These are phyloP conservation scores for Epirrhoe tristata DNA, from an alignment of 2,888 invertebrate species.

Conservation along the genomic window DNA sequence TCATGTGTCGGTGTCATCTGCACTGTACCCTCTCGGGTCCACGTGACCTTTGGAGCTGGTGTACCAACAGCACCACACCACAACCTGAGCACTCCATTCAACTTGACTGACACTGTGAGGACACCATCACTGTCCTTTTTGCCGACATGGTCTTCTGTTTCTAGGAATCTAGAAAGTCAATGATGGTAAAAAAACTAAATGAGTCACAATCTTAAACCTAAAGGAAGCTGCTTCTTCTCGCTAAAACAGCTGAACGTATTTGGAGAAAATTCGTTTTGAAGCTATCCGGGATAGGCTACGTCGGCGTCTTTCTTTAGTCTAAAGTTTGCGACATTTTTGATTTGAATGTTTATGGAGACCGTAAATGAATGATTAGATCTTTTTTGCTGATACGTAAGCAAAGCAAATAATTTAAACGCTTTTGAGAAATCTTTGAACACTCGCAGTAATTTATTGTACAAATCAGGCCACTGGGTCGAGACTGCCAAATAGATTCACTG, in stretches of 20 bases:
- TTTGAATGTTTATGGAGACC: no score
- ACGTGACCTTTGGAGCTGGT: constrained; percentile 86
- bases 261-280: background rate
- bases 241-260: no score
- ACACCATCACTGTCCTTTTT: constrained; percentile 65
- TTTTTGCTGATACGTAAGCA: background rate
- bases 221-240: no score
- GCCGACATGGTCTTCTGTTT: constrained; percentile 75
- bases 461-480: background rate
- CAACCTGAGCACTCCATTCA: constrained; percentile 77
- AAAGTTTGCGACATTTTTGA: no score
- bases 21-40: constrained; percentile 82
- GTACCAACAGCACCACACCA: constrained; percentile 88
- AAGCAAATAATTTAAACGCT: background rate
- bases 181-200: background rate
- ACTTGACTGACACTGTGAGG: constrained; percentile 63
- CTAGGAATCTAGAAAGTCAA: constrained; percentile 65
- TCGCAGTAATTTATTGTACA: background rate
- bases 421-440: background rate
- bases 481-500: background rate
- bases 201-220: no score
- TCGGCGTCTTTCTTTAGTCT: no score
- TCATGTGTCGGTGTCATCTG: constrained; percentile 71
- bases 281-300: no score
- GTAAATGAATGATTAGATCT: no score